Conservation (phyloP, 1,140 invertebrate genomes). For the Chymomyza costata region DNA sequence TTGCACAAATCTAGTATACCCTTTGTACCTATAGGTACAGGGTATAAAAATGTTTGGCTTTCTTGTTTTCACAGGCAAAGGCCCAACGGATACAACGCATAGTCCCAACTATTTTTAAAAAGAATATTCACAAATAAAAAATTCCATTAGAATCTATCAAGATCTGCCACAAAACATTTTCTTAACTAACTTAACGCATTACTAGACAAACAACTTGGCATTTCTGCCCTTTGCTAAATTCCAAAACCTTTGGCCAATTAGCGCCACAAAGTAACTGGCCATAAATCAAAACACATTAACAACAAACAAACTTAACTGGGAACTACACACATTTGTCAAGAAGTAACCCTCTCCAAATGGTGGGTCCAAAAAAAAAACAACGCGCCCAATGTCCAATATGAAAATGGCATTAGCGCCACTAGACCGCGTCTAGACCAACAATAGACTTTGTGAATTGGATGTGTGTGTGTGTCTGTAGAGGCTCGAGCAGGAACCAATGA, state of each 20-base stretch:
- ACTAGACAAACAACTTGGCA: constrained; percentile 3
- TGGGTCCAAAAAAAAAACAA: constrained; percentile 13
- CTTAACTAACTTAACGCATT: too few species aligned
- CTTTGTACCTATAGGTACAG: too few species aligned
- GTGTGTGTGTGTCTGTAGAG: too few species aligned
- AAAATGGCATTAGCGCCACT: constrained; percentile 59
- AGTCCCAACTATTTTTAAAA: too few species aligned
- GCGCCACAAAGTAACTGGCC: constrained; percentile 42
- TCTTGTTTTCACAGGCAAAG: too few species aligned
- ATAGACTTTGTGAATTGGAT: too few species aligned
- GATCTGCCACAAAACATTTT: constrained; percentile 9
- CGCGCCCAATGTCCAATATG: constrained; percentile 33
- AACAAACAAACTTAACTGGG: constrained; percentile 20
- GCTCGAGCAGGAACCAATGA: too few species aligned
- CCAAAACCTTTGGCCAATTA: constrained; percentile 42
- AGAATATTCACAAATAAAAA: too few species aligned
- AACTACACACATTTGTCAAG: constrained; percentile 45
- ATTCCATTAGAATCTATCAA: too few species aligned
- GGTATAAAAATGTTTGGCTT: too few species aligned
- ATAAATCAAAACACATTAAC: constrained; percentile 42
- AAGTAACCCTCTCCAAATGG: constrained; percentile 46
- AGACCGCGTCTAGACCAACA: constrained; percentile 59
- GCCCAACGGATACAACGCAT: too few species aligned
- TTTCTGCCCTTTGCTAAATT: not conserved
- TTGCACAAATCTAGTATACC: too few species aligned